Evolutionary conservation across 2,888 invertebrate species (phyloP), one percentile per base, ranked within the genome.

Genomic region (Dermolepida albohirtum): DNA sequence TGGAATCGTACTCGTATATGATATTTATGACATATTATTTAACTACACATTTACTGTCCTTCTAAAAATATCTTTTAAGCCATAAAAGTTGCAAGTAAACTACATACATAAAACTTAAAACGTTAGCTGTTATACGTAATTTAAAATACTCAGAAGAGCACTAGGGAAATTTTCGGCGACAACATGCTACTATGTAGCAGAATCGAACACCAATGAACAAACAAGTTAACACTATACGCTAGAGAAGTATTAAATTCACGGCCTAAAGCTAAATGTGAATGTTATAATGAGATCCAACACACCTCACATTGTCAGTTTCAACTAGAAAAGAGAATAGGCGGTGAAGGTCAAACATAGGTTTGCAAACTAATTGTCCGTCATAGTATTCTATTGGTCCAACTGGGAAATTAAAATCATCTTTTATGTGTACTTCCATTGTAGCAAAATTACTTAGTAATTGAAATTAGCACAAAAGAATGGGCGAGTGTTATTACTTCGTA

Each of bases 241-340:
- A 55, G 52, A 49, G 44, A 66, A 55, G 66, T 63, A 71, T 70
- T 71, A 67, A 74, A 73, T 75, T 74, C 72, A 72, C 72, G 73
- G 72, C 72, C 72, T 70, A 73, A 72, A 72, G 73, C 70, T 66
- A 72, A 70, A 73, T 62, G 70, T 71, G 66, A 71, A 69, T 71
- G 68, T 67, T 71, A 71, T 74, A 72, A 72, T 72, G 73, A 69
- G 71, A 69, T 72, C 72, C 73, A 75, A 75, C 75, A 74, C 75
- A 74, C 75, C 75, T 75, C 70, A 66, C 71, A 75, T 75, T 75
- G 75, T 74, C 71, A 70, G 72, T 69, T 69, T 16, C 66, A 57
- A 70, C 69, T 71, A 55, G 70, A 69, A 72, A 69, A 73, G 72
- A 71, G 71, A 74, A 72, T 73, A 72, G 74, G 72, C 74, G 72